Evolutionary conservation across 2,888 invertebrate species (phyloP).

Genomic region (Leptinotarsa peninsularis): DNA sequence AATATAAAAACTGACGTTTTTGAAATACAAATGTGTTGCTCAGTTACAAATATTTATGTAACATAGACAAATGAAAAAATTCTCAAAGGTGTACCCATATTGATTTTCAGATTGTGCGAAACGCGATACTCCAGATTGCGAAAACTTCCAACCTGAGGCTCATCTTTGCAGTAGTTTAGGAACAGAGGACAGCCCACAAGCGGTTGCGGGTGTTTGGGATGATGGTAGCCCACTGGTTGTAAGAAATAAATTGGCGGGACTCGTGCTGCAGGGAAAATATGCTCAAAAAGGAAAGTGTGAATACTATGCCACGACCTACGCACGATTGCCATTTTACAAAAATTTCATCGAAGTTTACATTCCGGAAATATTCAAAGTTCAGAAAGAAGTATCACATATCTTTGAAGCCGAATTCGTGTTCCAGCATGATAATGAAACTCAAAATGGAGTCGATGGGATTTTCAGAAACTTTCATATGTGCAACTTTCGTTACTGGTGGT

Average conservation of each 20-base stretch:
- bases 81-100: no score
- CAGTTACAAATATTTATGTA: no score
- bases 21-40: no score
- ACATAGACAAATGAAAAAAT: no score
- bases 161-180: neutral
- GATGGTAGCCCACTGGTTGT: constrained; percentile 19
- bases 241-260: constrained; percentile 10
- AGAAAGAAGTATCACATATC: no score
- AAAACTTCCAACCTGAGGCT: neutral
- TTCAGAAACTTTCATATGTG: no score
- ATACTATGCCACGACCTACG: neutral
- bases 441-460: neutral
- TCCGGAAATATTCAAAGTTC: neutral
- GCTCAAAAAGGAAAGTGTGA: neutral
- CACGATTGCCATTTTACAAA: neutral
- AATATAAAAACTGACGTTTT: no score
- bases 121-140: neutral
- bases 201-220: neutral
- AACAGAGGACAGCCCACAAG: neutral
- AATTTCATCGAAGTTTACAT: neutral
- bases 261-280: neutral
- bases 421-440: no score
- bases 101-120: neutral
- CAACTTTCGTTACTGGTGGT: no score
- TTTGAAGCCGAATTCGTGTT: neutral